A percentile compares a stretch with the other conserved stretches of the same genome.
Conservation (phyloP, 2,888 invertebrate species). For the Leptinotarsa juncta region DNA sequence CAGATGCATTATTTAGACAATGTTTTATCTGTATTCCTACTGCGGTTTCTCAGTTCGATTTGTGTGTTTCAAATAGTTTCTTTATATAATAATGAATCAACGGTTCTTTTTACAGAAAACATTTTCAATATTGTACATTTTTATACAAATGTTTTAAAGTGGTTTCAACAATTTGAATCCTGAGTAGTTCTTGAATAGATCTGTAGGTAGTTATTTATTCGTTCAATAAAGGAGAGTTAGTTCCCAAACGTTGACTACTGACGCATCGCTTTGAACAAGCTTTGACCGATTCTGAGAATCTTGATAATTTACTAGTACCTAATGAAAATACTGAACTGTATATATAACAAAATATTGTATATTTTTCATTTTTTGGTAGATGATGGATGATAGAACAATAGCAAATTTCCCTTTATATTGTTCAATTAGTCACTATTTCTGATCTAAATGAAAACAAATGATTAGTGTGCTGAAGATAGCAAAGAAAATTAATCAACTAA, state of each 20-base stretch:
- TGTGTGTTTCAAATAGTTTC: not conserved
- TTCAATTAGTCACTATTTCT: not conserved
- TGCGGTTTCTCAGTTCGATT: not conserved
- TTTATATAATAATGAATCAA: not conserved
- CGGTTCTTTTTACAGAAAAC: no score
- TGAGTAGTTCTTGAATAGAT: conserved; percentile 26
- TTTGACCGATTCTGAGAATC: conserved; percentile 3
- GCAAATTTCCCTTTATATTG: not conserved
- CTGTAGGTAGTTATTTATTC: conserved; percentile 28
- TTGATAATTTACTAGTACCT: not conserved
- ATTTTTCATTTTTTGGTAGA: not conserved
- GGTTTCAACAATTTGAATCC: no score
- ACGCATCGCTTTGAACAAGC: not conserved
- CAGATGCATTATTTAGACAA: conserved; percentile 17
- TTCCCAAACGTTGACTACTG: not conserved
- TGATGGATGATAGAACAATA: not conserved
- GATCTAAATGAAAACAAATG: no score
- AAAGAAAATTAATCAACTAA: not conserved
- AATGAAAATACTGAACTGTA: no score
- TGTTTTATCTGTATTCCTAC: conserved; percentile 14
- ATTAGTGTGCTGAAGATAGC: no score
- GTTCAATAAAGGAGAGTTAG: conserved; percentile 27
- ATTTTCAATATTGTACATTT: no score
- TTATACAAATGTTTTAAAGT: no score
- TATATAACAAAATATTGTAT: no score